Evolutionary conservation across 2,797 vertebrate genomes (phyloP), one percentile per base, ranked within the genome.

Genomic region (Gallirallus australis): DNA sequence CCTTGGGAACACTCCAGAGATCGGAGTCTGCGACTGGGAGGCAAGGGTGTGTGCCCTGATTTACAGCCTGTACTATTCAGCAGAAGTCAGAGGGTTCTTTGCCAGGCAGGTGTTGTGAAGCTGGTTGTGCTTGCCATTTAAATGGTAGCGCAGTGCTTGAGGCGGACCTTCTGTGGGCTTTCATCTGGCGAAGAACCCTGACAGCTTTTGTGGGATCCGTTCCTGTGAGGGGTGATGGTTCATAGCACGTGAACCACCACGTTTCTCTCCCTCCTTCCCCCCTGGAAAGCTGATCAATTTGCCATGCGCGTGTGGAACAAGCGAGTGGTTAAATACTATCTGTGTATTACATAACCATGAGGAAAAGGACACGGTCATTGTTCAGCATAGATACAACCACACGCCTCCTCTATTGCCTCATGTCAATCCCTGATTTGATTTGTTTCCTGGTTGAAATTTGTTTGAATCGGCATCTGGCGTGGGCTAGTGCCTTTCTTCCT

Each of bases 151-250:
- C 40, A 53, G 1, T 1, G 9, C 45, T 84, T 2, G 3, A 31
- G 42, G 15, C 53, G 3, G 40, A 4, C 70, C 70, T 16, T 25
- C 37, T 1, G 2, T 19, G 42, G 42, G 42, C 17, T 47, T 17
- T 33, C 31, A 1, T 3, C 0, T 4, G 33, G 31, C 0, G 0
- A 42, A 8, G 40, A 9, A 7, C 0, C 1, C 40, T 7, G 17
- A 33, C 33, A 14, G 39, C 16, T 85, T 37, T 1, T 45, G 24
- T 69, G 70, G 73, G 27, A 18, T 63, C 64, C 20, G 5, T n/a
- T 39, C 13, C 28, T 5, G 0, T 11, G 15, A 77, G 56, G 42
- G 39, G 20, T 35, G 63, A 8, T 2, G 5, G 30, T 16, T 42
- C 33, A 1, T 8, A 45, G 23, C 0, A 1, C 1, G 0, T 14